Evolutionary conservation across 2,113 vertebrate species (phyloP).

Genomic region (Leuciscus idus): DNA sequence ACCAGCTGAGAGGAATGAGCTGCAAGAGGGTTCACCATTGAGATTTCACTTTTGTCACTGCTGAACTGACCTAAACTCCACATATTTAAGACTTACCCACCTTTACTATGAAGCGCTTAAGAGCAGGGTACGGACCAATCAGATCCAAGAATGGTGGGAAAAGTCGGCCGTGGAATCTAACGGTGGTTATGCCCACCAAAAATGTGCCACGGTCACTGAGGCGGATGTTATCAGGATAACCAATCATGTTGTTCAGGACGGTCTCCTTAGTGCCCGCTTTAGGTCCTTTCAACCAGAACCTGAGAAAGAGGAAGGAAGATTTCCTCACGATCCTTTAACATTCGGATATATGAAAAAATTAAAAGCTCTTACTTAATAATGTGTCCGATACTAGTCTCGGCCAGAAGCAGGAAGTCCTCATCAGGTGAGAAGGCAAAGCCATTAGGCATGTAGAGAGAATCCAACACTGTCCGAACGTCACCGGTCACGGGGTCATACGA

Average conservation of each 20-base stretch:
- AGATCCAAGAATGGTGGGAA: conserved; percentile 74
- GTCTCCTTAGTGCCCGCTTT: conserved; percentile 70
- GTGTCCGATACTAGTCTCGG: conserved; percentile 74
- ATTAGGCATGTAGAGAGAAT: conserved; percentile 76
- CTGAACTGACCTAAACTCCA: not conserved
- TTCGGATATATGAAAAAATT: not conserved
- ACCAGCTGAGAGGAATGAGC: conserved; percentile 67
- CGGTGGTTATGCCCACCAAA: conserved; percentile 73
- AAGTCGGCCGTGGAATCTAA: conserved; percentile 63
- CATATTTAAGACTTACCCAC: conserved; percentile 52
- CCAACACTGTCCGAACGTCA: conserved; percentile 63
- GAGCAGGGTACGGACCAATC: conserved; percentile 69
- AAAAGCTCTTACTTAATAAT: conserved; percentile 62
- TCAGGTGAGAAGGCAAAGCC: conserved; percentile 71
- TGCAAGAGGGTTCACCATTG: conserved; percentile 20
- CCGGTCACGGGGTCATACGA: conserved; percentile 64
- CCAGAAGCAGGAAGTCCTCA: conserved; percentile 72
- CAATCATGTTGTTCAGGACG: conserved; percentile 74
- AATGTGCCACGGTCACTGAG: conserved; percentile 71
- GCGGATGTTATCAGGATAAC: conserved; percentile 79
- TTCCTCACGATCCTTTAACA: not conserved
- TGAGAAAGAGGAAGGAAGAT: conserved; percentile 47
- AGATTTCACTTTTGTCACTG: not conserved
- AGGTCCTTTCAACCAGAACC: conserved; percentile 74
- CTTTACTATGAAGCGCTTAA: conserved; percentile 77